Evolutionary conservation across 2,113 vertebrate genomes (phyloP).

Genomic region (Turdus rufiventris): DNA sequence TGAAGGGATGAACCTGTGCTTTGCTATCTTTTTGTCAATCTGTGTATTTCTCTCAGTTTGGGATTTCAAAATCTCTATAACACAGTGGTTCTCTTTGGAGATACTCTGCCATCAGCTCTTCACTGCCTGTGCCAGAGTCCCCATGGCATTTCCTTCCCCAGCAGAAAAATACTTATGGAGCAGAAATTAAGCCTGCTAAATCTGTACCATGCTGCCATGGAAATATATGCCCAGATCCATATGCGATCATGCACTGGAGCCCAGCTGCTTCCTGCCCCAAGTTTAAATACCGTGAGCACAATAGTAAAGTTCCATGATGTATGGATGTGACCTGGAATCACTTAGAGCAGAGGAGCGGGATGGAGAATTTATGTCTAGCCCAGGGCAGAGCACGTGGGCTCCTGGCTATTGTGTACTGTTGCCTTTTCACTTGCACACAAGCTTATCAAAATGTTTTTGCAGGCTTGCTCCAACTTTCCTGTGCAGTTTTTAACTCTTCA

Average conservation of each 20-base stretch:
- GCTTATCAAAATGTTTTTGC: conserved; percentile 45
- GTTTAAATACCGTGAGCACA: not conserved
- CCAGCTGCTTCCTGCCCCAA: conserved; percentile 50
- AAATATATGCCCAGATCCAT: not conserved
- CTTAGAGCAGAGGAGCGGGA: not conserved
- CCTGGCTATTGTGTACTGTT: not conserved
- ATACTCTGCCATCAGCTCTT: not conserved
- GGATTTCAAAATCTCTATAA: not conserved
- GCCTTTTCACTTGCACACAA: conserved; percentile 13
- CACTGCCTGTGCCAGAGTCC: not conserved
- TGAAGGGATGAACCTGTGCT: not conserved
- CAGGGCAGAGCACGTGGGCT: conserved; percentile 28
- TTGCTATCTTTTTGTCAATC: not conserved
- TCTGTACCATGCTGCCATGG: not conserved
- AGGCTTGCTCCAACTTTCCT: not conserved
- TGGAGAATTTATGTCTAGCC: conserved; percentile 48
- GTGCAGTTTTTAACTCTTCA: not conserved
- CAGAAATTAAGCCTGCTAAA: not conserved
- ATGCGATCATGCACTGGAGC: conserved; percentile 10
- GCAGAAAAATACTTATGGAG: not conserved
- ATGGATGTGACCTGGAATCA: conserved; percentile 52
- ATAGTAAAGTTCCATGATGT: conserved; percentile 15
- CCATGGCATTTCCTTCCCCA: not conserved
- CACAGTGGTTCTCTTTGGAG: not conserved
- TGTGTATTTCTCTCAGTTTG: not conserved